Evolutionary conservation across 2,888 invertebrate species (phyloP).

Genomic region (Cataglyphis rosenhaueri): DNA sequence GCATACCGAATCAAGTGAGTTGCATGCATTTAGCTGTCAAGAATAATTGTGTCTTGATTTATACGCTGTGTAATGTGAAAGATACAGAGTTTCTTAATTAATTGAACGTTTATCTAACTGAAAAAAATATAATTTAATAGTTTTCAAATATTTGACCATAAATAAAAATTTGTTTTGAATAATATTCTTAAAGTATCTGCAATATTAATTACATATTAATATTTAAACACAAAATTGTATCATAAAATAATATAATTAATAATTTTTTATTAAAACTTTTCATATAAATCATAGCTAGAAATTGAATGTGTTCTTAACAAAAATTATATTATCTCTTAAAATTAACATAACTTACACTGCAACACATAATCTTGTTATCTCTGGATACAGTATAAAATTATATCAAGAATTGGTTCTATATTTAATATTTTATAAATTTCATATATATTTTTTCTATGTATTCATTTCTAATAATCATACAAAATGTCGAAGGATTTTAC

Average conservation of each 20-base stretch:
- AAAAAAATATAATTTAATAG: background rate
- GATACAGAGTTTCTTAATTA: background rate
- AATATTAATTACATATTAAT: background rate
- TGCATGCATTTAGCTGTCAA: background rate
- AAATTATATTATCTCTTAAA: background rate
- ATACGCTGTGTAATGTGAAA: background rate
- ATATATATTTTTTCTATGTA: background rate
- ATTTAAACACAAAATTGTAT: background rate
- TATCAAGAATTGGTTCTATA: background rate
- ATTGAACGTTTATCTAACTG: background rate
- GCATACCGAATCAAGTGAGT: slow-evolving; percentile 33
- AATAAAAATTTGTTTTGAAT: background rate
- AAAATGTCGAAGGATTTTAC: background rate
- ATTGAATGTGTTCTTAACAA: background rate
- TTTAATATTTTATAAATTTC: background rate
- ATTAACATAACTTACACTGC: background rate
- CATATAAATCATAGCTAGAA: background rate
- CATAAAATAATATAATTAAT: background rate
- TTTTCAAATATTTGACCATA: background rate
- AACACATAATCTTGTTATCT: background rate
- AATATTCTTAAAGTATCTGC: background rate
- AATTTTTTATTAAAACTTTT: background rate
- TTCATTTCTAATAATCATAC: background rate
- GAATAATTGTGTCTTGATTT: slow-evolving; percentile 12
- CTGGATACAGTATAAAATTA: background rate